A percentile compares a stretch with the other conserved stretches of the same genome.
These are phyloP conservation scores for Tychaedon coryphoeus DNA, from an alignment of 2,113 vertebrate genomes.

Conservation along the genomic window DNA sequence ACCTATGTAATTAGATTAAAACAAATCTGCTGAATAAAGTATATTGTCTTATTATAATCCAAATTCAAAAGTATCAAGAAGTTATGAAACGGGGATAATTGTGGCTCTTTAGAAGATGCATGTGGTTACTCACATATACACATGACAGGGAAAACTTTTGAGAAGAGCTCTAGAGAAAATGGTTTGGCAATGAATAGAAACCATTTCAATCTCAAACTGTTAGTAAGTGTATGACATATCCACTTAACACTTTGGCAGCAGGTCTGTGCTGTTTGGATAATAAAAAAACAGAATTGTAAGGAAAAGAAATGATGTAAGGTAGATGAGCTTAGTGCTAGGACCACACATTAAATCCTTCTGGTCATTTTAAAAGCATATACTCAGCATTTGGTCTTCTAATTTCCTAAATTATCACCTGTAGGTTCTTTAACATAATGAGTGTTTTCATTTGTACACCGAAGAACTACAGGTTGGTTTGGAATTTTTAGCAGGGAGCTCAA, in stretches of 20 bases:
- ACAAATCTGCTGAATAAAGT: conserved; percentile 79
- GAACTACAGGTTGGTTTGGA: neutral
- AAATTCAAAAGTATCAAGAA: conserved; percentile 65
- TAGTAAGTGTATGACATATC: neutral
- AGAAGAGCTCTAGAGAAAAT: neutral
- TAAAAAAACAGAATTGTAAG: neutral
- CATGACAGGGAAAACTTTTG: neutral
- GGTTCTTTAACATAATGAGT: neutral
- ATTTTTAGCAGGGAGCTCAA: neutral
- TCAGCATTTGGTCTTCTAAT: neutral
- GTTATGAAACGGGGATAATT: conserved; percentile 42
- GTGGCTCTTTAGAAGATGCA: conserved; percentile 8
- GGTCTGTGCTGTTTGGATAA: neutral
- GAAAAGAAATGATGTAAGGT: neutral
- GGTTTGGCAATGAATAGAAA: neutral
- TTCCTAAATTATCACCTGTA: neutral
- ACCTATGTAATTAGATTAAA: conserved; percentile 82
- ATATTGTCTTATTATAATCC: conserved; percentile 71
- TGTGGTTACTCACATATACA: neutral
- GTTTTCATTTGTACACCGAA: neutral
- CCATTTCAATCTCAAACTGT: neutral
- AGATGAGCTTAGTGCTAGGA: neutral
- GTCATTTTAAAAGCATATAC: neutral
- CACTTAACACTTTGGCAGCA: neutral
- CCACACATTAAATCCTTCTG: neutral